phyloP scores from a whole-genome alignment of 2,888 invertebrate species.

The Caenorhabditis sp. region DNA sequence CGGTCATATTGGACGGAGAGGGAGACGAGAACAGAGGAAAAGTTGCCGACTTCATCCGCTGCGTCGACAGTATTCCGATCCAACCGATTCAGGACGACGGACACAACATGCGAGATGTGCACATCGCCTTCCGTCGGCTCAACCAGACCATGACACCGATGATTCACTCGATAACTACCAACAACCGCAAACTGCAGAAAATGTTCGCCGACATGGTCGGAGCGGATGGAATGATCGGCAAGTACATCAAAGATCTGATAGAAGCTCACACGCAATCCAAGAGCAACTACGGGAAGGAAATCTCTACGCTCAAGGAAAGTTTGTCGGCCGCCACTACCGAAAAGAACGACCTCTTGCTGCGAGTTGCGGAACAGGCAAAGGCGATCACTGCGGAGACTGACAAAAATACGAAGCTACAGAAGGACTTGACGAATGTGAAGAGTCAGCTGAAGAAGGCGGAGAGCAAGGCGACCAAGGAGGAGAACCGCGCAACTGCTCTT shows the following conservation, averaged over 20 bases:
- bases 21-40: neutral
- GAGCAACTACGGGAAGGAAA: slow-evolving; percentile 12
- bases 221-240: slow-evolving; percentile 17
- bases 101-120: slow-evolving; percentile 38
- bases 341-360: slow-evolving; percentile 5
- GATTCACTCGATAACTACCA: slow-evolving; percentile 10
- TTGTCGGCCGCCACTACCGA: slow-evolving; percentile 9
- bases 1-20: neutral
- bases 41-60: neutral
- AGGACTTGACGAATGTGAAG: slow-evolving; percentile 60
- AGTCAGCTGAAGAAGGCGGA: slow-evolving; percentile 63
- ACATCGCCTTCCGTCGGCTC: slow-evolving; percentile 20
- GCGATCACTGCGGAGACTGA: slow-evolving; percentile 33
- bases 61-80: too few relatives aligned
- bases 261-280: neutral
- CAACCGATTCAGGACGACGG: too few relatives aligned
- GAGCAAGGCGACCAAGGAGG: slow-evolving; percentile 63
- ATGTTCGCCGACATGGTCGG: slow-evolving; percentile 5
- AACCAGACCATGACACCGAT: slow-evolving; percentile 23
- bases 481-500: slow-evolving; percentile 53
- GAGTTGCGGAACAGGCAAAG: slow-evolving; percentile 1
- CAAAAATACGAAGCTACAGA: slow-evolving; percentile 23
- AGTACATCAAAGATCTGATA: slow-evolving; percentile 6
- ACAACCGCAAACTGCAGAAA: slow-evolving; percentile 8
- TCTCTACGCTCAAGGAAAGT: neutral